Percentiles rank a stretch among this genome's conserved stretches.
Evolutionary conservation across 2,888 invertebrate species (phyloP).

Genomic region (Folsomia candida): DNA sequence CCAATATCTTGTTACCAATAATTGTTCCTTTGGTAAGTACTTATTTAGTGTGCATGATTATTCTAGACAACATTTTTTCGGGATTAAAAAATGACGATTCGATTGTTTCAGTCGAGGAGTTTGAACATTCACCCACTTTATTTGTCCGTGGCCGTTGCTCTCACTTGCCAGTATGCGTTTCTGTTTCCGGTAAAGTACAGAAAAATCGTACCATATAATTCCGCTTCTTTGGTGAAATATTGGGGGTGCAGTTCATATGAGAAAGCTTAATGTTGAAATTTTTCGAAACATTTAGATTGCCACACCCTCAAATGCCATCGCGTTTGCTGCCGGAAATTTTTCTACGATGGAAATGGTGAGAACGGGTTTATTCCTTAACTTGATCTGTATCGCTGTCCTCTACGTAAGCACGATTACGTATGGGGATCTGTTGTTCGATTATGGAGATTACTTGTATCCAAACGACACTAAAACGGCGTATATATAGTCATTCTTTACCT

Average conservation of each 20-base stretch:
- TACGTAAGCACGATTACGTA: slow-evolving; percentile 40
- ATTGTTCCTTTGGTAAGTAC: slow-evolving; percentile 27
- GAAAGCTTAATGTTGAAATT: too few species aligned
- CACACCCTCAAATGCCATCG: slow-evolving; percentile 88
- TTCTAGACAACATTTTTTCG: too few species aligned
- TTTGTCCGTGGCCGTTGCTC: slow-evolving; percentile 81
- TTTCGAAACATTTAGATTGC: slow-evolving; percentile 80
- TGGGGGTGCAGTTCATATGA: too few species aligned
- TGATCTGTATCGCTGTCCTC: slow-evolving; percentile 39
- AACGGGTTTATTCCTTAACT: slow-evolving; percentile 44
- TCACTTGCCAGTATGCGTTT: slow-evolving; percentile 88
- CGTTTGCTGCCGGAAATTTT: slow-evolving; percentile 71
- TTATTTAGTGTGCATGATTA: background rate
- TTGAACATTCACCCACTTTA: slow-evolving; percentile 79
- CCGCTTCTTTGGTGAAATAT: background rate
- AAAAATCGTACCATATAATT: background rate
- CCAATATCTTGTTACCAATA: slow-evolving; percentile 25
- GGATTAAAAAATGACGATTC: too few species aligned
- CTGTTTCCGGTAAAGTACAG: slow-evolving; percentile 39
- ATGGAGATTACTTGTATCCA: slow-evolving; percentile 32
- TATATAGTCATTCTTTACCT: too few species aligned
- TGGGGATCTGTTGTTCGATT: slow-evolving; percentile 42
- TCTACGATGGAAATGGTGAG: slow-evolving; percentile 45
- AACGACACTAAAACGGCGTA: too few species aligned
- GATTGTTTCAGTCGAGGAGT: slow-evolving; percentile 62